These are phyloP conservation scores for Drosophila bipectinata DNA, from an alignment of 1,140 invertebrate genomes.

Conservation along the genomic window DNA sequence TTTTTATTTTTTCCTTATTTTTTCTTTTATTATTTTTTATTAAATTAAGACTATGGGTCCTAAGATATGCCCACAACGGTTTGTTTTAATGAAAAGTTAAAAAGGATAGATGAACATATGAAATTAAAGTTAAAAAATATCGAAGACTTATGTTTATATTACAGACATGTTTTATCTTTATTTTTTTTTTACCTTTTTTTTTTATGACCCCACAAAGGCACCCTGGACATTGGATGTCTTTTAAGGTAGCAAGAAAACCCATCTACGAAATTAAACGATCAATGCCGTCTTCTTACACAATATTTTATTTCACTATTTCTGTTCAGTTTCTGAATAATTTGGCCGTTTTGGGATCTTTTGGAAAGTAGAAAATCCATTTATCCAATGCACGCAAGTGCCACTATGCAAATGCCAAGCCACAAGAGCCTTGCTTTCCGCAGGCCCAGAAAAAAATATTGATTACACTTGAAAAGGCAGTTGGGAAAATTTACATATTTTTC, in stretches of 20 bases:
- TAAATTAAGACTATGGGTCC: no score
- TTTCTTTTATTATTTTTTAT: no score
- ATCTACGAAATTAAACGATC: constrained; percentile 6
- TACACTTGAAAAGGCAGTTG: constrained; percentile 32
- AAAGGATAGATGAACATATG: no score
- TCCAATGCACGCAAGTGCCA: constrained; percentile 49
- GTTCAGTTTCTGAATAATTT: constrained; percentile 40
- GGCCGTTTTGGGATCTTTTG: constrained; percentile 24
- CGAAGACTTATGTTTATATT: no score
- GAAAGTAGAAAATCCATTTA: constrained; percentile 36
- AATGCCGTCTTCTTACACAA: background rate
- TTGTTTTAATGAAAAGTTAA: no score
- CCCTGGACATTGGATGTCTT: no score
- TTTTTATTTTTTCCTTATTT: no score
- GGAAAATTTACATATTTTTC: constrained; percentile 40
- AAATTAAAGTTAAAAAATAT: no score
- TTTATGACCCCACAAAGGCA: no score
- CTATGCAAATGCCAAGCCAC: constrained; percentile 46
- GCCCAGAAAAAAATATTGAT: constrained; percentile 21
- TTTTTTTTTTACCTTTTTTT: no score
- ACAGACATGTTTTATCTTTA: no score
- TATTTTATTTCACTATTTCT: background rate
- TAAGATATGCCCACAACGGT: no score
- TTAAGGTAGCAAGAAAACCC: constrained; percentile 1
- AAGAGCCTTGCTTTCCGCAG: constrained; percentile 8